phyloP scores from a whole-genome alignment of 2,888 invertebrate species.

The Stenolophus ochropezus region DNA sequence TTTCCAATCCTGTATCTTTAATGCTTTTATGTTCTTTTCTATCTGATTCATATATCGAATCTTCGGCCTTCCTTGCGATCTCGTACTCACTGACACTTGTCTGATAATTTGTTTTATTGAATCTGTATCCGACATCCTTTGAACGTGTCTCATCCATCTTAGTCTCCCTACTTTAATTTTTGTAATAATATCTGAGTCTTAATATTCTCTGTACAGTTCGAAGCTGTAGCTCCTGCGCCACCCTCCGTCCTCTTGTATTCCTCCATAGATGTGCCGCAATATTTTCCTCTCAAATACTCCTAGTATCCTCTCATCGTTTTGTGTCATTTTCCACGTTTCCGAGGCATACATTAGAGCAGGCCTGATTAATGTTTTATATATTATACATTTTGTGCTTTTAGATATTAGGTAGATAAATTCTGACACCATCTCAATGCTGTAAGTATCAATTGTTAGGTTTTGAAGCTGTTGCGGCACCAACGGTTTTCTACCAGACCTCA shows the following conservation, averaged over 20 bases:
- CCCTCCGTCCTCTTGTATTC: background rate
- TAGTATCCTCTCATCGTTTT: conserved; percentile 6
- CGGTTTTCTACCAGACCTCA: background rate
- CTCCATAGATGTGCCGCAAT: background rate
- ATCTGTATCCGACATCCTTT: background rate
- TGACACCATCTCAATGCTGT: background rate
- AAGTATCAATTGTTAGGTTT: conserved; percentile 4
- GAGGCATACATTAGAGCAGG: background rate
- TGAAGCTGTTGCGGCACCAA: background rate
- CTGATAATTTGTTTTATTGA: background rate
- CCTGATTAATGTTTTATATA: conserved; percentile 1
- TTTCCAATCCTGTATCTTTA: no score
- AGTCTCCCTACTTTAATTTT: no score
- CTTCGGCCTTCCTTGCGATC: background rate
- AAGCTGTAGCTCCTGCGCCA: no score
- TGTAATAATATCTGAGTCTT: no score
- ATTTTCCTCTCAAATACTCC: conserved; percentile 2
- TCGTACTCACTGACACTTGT: background rate
- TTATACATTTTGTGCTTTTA: background rate
- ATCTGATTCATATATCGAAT: background rate
- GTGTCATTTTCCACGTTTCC: conserved; percentile 5
- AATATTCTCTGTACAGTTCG: no score
- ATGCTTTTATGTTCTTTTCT: background rate
- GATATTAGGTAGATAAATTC: conserved; percentile 3
- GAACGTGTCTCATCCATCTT: no score